Conservation (phyloP, 1,140 invertebrate genomes). For the Portunus trituberculatus region DNA sequence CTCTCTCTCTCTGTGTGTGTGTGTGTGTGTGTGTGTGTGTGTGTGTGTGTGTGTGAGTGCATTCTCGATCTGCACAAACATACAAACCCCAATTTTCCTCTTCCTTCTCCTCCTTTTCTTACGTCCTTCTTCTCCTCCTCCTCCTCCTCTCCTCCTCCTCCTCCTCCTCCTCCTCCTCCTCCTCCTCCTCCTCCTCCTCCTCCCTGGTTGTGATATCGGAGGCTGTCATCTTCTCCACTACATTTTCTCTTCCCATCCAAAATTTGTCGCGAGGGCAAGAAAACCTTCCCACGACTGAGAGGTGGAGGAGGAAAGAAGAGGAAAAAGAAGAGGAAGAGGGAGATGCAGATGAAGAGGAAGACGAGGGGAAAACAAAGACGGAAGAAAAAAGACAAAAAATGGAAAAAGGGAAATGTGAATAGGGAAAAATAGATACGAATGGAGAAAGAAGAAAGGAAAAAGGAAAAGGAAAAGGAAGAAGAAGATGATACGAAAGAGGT, state of each 20-base stretch:
- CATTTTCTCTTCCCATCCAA: slow-evolving; percentile 13
- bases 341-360: neutral
- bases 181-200: neutral
- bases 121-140: neutral
- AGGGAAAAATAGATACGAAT: neutral
- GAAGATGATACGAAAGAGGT: neutral
- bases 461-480: neutral
- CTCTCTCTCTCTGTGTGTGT: neutral
- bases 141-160: neutral
- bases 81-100: neutral
- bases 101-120: neutral
- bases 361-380: no score
- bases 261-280: neutral
- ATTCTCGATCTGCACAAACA: neutral
- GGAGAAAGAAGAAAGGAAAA: neutral
- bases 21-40: slow-evolving; percentile 20
- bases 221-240: slow-evolving; percentile 9
- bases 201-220: neutral
- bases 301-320: neutral
- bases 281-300: no score
- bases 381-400: neutral
- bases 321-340: neutral
- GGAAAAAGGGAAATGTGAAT: no score
- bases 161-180: slow-evolving; percentile 2
- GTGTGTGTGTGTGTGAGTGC: slow-evolving; percentile 9